These are phyloP conservation scores for Ursus arctos DNA, from an alignment of 2,113 vertebrate species.

Conservation along the genomic window DNA sequence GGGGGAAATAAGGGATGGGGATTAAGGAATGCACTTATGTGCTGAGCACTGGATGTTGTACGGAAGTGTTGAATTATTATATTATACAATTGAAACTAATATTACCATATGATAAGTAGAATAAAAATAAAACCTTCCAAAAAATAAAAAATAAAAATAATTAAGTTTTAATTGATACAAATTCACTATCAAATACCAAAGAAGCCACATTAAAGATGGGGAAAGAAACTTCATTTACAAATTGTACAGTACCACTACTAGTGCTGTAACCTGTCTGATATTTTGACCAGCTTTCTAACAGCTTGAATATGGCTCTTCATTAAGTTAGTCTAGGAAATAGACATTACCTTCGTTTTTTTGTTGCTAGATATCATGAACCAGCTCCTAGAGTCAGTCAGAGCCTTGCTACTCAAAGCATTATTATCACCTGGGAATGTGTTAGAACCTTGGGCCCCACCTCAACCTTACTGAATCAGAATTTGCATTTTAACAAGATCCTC, in stretches of 20 bases:
- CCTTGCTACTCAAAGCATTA: neutral
- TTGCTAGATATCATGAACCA: neutral
- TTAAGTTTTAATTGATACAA: neutral
- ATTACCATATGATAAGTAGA: neutral
- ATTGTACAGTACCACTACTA: neutral
- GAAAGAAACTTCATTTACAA: neutral
- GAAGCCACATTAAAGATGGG: neutral
- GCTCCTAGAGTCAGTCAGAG: neutral
- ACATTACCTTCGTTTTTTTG: neutral
- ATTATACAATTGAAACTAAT: neutral
- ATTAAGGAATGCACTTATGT: neutral
- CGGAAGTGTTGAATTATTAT: neutral
- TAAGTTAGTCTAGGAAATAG: neutral
- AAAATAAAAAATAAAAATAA: neutral
- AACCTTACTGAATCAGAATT: neutral
- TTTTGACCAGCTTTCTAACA: neutral
- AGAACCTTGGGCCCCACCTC: neutral
- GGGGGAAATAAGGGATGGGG: neutral
- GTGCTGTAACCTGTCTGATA: neutral
- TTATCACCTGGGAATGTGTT: neutral
- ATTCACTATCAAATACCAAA: neutral
- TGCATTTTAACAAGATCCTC: neutral
- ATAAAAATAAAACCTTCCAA: neutral
- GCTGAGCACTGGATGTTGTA: neutral
- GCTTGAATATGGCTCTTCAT: neutral